Conservation (phyloP, 2,888 invertebrate genomes). For the Chalcosyrphus nemorum region DNA sequence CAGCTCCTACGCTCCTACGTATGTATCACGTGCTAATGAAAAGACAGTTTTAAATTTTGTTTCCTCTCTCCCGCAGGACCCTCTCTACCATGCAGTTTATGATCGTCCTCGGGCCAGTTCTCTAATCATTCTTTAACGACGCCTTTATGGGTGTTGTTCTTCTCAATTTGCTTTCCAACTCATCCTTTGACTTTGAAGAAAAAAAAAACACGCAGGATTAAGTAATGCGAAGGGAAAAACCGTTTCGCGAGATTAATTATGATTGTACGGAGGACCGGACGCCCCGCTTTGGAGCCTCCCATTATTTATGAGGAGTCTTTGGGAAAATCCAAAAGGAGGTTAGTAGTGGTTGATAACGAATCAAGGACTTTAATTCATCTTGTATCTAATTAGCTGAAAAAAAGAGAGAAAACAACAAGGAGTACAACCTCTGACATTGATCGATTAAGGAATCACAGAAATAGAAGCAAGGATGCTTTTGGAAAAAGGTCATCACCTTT, state of each 20-base stretch:
- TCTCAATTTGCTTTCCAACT: not conserved
- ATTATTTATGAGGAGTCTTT: not conserved
- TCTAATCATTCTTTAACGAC: not conserved
- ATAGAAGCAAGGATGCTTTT: not conserved
- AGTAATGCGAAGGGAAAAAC: constrained; percentile 15
- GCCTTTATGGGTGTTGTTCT: not conserved
- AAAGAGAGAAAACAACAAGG: not conserved
- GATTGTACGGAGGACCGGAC: not conserved
- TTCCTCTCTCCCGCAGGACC: not conserved
- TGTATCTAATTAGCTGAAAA: constrained; percentile 18
- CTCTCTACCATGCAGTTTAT: constrained; percentile 18
- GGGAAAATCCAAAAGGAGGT: not conserved
- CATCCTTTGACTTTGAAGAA: not conserved
- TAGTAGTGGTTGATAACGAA: constrained; percentile 8
- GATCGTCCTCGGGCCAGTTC: not conserved
- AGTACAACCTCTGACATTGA: constrained; percentile 30
- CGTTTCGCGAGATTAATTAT: constrained; percentile 34
- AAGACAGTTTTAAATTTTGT: not conserved
- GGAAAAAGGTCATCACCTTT: constrained; percentile 3
- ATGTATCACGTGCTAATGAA: constrained; percentile 29
- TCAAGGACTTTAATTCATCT: constrained; percentile 7
- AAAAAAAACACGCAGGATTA: not conserved
- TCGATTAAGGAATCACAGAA: constrained; percentile 38
- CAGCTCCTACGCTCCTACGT: too few relatives aligned
- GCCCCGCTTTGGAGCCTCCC: not conserved